A percentile compares a stretch with the other conserved stretches of the same genome.
phyloP scores from a whole-genome alignment of 2,797 vertebrate species.

The Dendrocincla fuliginosa region DNA sequence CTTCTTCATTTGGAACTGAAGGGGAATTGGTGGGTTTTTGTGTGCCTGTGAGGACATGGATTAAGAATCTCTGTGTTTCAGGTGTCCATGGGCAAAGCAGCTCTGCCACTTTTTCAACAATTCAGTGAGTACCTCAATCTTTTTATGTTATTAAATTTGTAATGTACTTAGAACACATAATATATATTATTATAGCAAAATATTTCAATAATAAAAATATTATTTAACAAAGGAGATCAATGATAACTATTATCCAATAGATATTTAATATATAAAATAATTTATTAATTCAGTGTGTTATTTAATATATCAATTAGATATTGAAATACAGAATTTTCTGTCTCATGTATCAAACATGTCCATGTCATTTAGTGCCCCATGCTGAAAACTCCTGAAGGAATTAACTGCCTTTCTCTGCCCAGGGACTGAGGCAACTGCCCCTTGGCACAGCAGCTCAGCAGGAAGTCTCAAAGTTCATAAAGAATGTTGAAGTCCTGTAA shows the following conservation, averaged over 20 bases:
- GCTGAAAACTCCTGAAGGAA: too few relatives aligned
- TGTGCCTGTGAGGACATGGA: neutral
- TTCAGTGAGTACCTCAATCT: neutral
- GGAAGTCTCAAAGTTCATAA: neutral
- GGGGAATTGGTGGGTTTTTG: neutral
- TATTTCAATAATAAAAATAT: neutral
- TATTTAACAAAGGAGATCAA: neutral
- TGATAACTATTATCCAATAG: neutral
- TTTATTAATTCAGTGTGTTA: too few relatives aligned
- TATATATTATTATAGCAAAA: neutral
- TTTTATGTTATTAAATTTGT: neutral
- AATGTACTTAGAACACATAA: neutral
- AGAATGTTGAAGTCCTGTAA: neutral
- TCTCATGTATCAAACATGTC: neutral
- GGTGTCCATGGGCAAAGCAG: constrained; percentile 33
- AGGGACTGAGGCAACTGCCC: neutral
- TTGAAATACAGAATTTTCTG: rapidly evolving
- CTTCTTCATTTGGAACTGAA: neutral
- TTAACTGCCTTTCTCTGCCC: neutral
- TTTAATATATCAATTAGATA: neutral
- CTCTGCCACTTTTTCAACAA: neutral
- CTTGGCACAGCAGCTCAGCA: neutral
- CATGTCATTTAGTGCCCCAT: neutral
- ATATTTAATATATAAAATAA: rapidly evolving
- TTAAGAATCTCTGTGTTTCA: neutral